Percentiles rank a stretch among this genome's conserved stretches.
phyloP scores from a whole-genome alignment of 2,888 invertebrate genomes.

The Entomobrya multifasciata region DNA sequence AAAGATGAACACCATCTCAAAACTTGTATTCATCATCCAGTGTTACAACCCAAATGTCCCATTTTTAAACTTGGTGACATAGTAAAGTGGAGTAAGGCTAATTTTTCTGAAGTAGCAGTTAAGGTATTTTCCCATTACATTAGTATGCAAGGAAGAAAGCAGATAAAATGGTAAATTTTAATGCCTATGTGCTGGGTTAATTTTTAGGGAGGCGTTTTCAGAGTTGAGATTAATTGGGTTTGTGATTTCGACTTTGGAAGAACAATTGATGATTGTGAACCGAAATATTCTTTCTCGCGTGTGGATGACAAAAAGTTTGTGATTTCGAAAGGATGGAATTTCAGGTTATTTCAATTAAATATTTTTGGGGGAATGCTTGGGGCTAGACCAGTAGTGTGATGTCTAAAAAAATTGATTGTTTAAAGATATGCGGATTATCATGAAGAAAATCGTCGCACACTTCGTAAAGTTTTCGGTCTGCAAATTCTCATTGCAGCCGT shows the following conservation, averaged over 20 bases:
- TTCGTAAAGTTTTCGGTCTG: conserved; percentile 82
- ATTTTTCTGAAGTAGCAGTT: conserved; percentile 80
- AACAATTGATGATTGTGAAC: conserved; percentile 81
- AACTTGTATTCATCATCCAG: conserved; percentile 61
- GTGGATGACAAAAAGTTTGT: conserved; percentile 81
- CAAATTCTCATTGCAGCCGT: conserved; percentile 82
- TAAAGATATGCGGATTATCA: conserved; percentile 81
- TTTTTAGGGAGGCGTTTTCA: conserved; percentile 76
- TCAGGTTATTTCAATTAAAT: too few species aligned
- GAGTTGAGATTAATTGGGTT: conserved; percentile 67
- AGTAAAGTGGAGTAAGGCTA: conserved; percentile 80
- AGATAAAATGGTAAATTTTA: conserved; percentile 30
- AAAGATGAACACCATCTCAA: conserved; percentile 76
- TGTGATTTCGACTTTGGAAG: conserved; percentile 75
- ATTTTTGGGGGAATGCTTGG: too few species aligned
- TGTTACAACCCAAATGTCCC: conserved; percentile 81
- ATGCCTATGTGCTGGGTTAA: not conserved
- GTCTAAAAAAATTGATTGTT: too few species aligned
- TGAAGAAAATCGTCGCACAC: conserved; percentile 81
- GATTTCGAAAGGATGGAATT: conserved; percentile 82
- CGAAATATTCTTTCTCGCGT: conserved; percentile 82
- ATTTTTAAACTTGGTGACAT: conserved; percentile 82
- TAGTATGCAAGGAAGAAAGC: too few species aligned
- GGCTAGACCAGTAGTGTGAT: too few species aligned
- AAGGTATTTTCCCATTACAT: too few species aligned